Base-by-base conservation (phyloP, 2,888 invertebrate genomes). In the Herminia tarsipennalis region DNA sequence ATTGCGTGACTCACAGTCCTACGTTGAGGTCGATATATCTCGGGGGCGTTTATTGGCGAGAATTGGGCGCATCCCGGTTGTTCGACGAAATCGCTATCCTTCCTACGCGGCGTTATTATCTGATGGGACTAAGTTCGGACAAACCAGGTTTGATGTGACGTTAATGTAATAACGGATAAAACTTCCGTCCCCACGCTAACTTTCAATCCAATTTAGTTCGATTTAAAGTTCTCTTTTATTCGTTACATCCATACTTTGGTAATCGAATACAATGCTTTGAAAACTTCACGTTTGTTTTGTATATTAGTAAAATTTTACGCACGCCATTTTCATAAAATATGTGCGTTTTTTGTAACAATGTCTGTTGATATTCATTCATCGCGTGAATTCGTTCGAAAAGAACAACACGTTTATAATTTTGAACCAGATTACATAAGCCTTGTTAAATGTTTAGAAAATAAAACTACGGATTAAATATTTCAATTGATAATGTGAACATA, bases 1-100 rank as follows among this genome's bases (percentile, higher is more conserved):
- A 79, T 86, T 66, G 83, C 66, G 48, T 77, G 77, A 72, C 65
- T 62, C 67, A 56, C 60, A 58, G 66, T 56, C 59, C 70, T 73
- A 67, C 58, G 71, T 67, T 75, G 75, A 80, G 79, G 79, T 81
- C 83, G 83, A 86, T 86, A 83, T 73, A 82, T 80, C 76, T 84
- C 80, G 77, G 81, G 84, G 83, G 83, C 82, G 86, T 86, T 89
- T 88, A 90, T 88, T 90, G 86, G 83, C 83, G 85, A 83, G 87
- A 90, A 90, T 90, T 90, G 88, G 88, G 88, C 87, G 88, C 89
- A 88, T 90, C 90, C 90, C 90, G 90, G 88, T 81, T 86, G 86
- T 84, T 83, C 80, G 78, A 78, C 82, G 79, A 83, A 88, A 87
- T 87, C 85, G 86, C 87, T 88, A 86, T 86, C 83, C 86, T 78